These are phyloP conservation scores for Epinephelus awoara DNA, from an alignment of 2,797 vertebrate species.

Conservation along the genomic window DNA sequence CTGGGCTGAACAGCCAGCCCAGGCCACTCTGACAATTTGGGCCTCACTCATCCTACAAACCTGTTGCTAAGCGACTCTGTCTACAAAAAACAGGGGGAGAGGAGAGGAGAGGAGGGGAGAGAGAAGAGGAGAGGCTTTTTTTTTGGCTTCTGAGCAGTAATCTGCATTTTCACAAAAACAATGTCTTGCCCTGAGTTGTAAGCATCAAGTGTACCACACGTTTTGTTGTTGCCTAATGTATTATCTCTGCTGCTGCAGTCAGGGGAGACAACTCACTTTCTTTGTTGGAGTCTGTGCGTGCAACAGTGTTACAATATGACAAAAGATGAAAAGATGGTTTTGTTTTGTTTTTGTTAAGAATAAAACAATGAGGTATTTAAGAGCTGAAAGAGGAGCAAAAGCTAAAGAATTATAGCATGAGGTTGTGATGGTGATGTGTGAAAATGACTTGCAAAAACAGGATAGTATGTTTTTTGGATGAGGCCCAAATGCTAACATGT, in stretches of 20 bases:
- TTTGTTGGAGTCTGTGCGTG: slow-evolving; percentile 15
- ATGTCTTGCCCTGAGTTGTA: slow-evolving; percentile 30
- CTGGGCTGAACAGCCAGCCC: slow-evolving; percentile 60
- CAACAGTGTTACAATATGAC: not conserved
- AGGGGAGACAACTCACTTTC: slow-evolving; percentile 10
- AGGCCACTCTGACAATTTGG: slow-evolving; percentile 67
- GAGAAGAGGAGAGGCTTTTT: not conserved
- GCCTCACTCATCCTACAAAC: slow-evolving; percentile 69
- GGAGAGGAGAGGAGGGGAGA: not conserved
- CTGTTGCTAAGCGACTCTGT: slow-evolving; percentile 84
- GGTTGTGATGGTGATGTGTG: not conserved
- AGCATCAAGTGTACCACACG: slow-evolving; percentile 9
- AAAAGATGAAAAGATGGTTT: slow-evolving; percentile 3
- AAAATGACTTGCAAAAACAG: not conserved
- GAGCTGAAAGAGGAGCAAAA: not conserved
- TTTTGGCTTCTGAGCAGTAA: slow-evolving; percentile 50
- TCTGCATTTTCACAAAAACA: slow-evolving; percentile 47
- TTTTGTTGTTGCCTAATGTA: slow-evolving; percentile 28
- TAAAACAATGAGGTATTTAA: not conserved
- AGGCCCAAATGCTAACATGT: not conserved
- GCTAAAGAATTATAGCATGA: not conserved
- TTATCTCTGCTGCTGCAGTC: slow-evolving; percentile 34
- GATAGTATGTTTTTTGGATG: no score
- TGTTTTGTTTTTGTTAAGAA: not conserved
- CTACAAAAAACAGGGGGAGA: slow-evolving; percentile 51